These are phyloP conservation scores for Morelia viridis DNA, from an alignment of 2,797 vertebrate genomes.

Conservation along the genomic window DNA sequence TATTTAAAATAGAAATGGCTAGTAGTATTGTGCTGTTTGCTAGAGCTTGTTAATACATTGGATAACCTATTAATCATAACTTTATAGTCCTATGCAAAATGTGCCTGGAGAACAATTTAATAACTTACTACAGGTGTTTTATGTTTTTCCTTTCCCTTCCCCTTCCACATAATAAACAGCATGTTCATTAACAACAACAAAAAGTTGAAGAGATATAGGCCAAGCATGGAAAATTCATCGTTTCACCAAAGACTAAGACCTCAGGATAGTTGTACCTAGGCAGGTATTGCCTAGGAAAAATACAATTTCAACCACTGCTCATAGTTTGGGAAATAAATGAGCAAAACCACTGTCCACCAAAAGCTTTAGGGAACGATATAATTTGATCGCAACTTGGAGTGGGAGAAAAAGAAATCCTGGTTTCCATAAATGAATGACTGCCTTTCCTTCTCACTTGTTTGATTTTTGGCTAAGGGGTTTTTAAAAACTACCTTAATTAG, in stretches of 20 bases:
- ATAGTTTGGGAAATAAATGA: slow-evolving; percentile 30
- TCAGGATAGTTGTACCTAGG: not conserved
- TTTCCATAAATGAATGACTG: slow-evolving; percentile 59
- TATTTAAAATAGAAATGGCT: slow-evolving; percentile 58
- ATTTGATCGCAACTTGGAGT: slow-evolving; percentile 22
- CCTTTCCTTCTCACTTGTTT: slow-evolving; percentile 61
- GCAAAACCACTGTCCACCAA: slow-evolving; percentile 1
- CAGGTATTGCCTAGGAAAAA: slow-evolving; percentile 23
- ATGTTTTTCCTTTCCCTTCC: slow-evolving; percentile 46
- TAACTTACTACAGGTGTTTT: slow-evolving; percentile 53
- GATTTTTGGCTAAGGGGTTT: slow-evolving; percentile 63
- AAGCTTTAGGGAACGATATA: slow-evolving; percentile 40
- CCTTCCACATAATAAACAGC: slow-evolving; percentile 20
- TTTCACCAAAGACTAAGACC: not conserved
- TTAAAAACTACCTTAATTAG: slow-evolving; percentile 73
- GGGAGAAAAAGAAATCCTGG: slow-evolving; percentile 15
- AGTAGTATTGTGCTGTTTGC: slow-evolving; percentile 30
- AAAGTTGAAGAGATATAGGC: not conserved
- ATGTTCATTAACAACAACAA: slow-evolving; percentile 35
- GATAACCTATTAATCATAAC: slow-evolving; percentile 64
- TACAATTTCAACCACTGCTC: slow-evolving; percentile 14
- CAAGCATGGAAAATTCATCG: slow-evolving; percentile 32
- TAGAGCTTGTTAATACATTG: slow-evolving; percentile 52
- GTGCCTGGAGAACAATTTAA: slow-evolving; percentile 61
- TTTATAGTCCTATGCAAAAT: slow-evolving; percentile 62